Evolutionary conservation across 2,113 vertebrate genomes (phyloP).

Genomic region (Otolemur garnettii): DNA sequence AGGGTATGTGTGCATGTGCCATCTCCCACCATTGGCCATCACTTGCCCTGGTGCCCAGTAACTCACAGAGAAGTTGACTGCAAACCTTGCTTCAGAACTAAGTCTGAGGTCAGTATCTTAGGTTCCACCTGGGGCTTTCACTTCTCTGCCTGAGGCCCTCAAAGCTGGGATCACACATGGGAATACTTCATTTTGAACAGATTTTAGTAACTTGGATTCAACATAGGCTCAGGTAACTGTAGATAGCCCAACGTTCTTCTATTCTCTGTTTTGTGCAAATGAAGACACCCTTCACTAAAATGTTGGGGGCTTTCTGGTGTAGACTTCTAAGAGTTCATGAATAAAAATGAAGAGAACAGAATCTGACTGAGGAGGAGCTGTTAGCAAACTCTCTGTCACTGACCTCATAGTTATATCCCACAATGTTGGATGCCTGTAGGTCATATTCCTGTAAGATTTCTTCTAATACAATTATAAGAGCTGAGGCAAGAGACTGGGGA

Average conservation of each 20-base stretch:
- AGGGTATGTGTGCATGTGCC: fast-evolving
- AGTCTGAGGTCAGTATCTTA: background rate
- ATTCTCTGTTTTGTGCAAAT: background rate
- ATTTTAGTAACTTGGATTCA: background rate
- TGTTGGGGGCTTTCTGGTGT: background rate
- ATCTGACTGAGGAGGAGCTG: background rate
- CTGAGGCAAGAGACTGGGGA: background rate
- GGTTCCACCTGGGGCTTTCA: background rate
- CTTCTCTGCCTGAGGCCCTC: background rate
- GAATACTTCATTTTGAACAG: background rate
- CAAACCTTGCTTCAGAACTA: background rate
- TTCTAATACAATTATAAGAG: background rate
- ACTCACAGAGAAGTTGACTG: too few relatives aligned
- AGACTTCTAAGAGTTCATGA: background rate
- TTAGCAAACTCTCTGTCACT: background rate
- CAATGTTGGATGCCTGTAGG: background rate
- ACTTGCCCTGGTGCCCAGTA: background rate
- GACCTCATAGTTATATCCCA: background rate
- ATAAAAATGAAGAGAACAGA: background rate
- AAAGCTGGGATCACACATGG: background rate
- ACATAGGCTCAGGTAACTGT: background rate
- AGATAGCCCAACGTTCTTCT: background rate
- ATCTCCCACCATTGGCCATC: background rate
- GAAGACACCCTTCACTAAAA: background rate
- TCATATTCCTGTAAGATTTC: background rate